Percentiles rank a stretch among this genome's conserved stretches.
phyloP scores from a whole-genome alignment of 2,113 vertebrate genomes.

The Glaucomys volans region DNA sequence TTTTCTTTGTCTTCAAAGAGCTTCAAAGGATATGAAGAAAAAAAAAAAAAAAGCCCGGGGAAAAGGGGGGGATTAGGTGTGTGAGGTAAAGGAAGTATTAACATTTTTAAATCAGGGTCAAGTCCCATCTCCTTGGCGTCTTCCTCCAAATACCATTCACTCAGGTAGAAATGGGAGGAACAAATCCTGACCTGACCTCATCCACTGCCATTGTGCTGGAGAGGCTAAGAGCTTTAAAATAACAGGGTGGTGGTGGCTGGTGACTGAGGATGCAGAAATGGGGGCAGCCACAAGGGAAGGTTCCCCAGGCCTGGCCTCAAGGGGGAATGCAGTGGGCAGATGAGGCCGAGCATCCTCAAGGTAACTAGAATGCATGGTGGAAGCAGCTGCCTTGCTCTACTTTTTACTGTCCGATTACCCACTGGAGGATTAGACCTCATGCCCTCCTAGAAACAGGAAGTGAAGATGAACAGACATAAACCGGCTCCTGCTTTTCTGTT shows the following conservation, averaged over 20 bases:
- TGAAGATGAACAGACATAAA: not conserved
- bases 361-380: not conserved
- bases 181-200: not conserved
- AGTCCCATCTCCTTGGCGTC: not conserved
- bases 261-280: not conserved
- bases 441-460: conserved; percentile 2
- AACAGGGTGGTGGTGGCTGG: not conserved
- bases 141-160: not conserved
- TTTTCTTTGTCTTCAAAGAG: conserved; percentile 72
- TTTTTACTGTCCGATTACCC: not conserved
- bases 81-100: conserved; percentile 19
- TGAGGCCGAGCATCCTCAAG: not conserved
- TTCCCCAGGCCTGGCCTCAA: not conserved
- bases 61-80: conserved; percentile 55
- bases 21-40: conserved; percentile 58
- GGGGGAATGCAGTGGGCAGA: not conserved
- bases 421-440: conserved; percentile 12
- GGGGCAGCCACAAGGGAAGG: not conserved
- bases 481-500: not conserved
- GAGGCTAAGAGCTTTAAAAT: not conserved
- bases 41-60: not conserved
- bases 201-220: not conserved
- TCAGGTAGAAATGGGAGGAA: not conserved
- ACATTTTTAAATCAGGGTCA: conserved; percentile 14
- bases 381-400: not conserved